phyloP scores from a whole-genome alignment of 2,797 vertebrate genomes.

The Spondyliosoma cantharus region DNA sequence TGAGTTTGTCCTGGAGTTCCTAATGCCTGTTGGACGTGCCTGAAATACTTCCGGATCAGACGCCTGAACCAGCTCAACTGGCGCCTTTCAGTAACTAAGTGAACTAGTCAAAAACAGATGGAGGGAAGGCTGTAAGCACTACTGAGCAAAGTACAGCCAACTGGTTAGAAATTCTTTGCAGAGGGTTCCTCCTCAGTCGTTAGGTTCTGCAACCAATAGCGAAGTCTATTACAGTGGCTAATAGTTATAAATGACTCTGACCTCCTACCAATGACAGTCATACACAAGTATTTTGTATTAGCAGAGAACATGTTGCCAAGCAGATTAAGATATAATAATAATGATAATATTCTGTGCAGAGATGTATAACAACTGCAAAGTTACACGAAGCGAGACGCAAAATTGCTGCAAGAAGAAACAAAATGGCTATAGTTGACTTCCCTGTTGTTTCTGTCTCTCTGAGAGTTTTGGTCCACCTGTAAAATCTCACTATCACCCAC shows the following conservation, averaged over 20 bases:
- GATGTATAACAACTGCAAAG: background rate
- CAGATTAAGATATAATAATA: background rate
- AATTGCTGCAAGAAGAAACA: background rate
- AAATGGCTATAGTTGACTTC: background rate
- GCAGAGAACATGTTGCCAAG: background rate
- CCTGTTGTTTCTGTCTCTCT: no score
- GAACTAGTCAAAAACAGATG: background rate
- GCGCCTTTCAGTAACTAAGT: background rate
- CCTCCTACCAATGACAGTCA: slow-evolving; percentile 3
- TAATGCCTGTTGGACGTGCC: background rate
- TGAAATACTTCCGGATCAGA: background rate
- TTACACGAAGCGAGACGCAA: background rate
- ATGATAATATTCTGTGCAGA: no score
- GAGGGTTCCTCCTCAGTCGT: background rate
- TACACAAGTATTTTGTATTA: background rate
- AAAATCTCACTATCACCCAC: background rate
- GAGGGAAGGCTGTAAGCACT: background rate
- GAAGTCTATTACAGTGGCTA: background rate
- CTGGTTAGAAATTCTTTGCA: background rate
- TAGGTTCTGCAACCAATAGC: background rate
- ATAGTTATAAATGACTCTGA: background rate
- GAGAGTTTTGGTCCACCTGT: no score
- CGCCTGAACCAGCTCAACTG: background rate
- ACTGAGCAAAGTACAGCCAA: background rate
- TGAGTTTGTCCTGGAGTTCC: background rate